phyloP scores from a whole-genome alignment of 2,113 vertebrate species.

The Bubo scandiacus region DNA sequence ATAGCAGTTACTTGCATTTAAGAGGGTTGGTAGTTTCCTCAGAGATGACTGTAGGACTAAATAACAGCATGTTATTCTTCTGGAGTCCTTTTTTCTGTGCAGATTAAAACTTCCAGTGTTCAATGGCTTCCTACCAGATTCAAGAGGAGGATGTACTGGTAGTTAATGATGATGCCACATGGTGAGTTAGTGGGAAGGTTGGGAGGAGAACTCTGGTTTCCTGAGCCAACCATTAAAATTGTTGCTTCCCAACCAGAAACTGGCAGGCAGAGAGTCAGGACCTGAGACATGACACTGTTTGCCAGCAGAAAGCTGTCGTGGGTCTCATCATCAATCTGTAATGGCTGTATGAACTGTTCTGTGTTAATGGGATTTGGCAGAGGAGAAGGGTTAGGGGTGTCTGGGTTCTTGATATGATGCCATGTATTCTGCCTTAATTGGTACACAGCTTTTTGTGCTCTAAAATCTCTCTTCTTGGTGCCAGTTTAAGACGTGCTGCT shows the following conservation, averaged over 20 bases:
- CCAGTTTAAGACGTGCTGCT: background rate
- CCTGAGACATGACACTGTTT: rapidly evolving
- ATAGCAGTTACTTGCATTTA: background rate
- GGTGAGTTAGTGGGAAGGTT: background rate
- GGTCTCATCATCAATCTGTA: background rate
- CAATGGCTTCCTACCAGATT: rapidly evolving
- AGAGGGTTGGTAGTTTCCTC: background rate
- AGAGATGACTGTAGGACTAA: background rate
- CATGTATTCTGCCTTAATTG: background rate
- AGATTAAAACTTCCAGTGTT: rapidly evolving
- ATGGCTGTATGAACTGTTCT: background rate
- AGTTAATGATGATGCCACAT: rapidly evolving
- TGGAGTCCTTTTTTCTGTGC: background rate
- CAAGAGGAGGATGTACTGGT: background rate
- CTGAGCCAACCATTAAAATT: background rate
- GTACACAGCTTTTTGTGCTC: background rate
- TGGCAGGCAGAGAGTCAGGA: background rate
- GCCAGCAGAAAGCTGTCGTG: background rate
- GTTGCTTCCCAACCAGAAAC: background rate
- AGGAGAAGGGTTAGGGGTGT: background rate
- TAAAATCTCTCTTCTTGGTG: background rate
- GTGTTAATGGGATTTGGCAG: background rate
- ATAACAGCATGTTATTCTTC: background rate
- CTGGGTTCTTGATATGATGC: background rate
- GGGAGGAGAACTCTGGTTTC: background rate